Conservation (phyloP, 2,113 vertebrate genomes). For the Myanophis thanlyinensis region DNA sequence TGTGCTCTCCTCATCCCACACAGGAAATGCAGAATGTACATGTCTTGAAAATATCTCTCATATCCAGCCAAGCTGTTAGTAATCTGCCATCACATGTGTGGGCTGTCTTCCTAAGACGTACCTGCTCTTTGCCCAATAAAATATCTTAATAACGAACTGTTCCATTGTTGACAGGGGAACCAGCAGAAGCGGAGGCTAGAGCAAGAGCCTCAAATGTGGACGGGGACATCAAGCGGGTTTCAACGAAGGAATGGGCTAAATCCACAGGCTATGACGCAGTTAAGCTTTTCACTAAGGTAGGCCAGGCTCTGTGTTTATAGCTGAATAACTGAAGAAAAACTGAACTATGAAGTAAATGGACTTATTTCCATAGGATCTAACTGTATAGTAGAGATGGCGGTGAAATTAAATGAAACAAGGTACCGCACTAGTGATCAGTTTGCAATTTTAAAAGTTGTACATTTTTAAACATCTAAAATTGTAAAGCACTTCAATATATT, state of each 20-base stretch:
- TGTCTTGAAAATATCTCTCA: not conserved
- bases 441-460: not conserved
- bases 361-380: not conserved
- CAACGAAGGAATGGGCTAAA: slow-evolving; percentile 95
- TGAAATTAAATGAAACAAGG: not conserved
- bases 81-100: not conserved
- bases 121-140: not conserved
- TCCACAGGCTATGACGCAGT: slow-evolving; percentile 90
- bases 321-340: not conserved
- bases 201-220: slow-evolving; percentile 89
- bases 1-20: no score
- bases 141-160: not conserved
- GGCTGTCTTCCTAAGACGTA: not conserved
- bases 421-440: not conserved
- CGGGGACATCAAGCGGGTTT: slow-evolving; percentile 92
- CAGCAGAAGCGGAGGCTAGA: slow-evolving; percentile 85
- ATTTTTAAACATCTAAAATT: not conserved
- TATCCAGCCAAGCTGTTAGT: not conserved
- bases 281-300: slow-evolving; percentile 97
- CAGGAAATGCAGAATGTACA: not conserved
- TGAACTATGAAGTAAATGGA: no score
- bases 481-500: not conserved
- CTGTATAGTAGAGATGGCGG: not conserved
- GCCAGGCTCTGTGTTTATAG: not conserved
- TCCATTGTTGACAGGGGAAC: slow-evolving; percentile 81